Conservation (phyloP, 2,113 vertebrate genomes). For the Cromileptes altivelis region DNA sequence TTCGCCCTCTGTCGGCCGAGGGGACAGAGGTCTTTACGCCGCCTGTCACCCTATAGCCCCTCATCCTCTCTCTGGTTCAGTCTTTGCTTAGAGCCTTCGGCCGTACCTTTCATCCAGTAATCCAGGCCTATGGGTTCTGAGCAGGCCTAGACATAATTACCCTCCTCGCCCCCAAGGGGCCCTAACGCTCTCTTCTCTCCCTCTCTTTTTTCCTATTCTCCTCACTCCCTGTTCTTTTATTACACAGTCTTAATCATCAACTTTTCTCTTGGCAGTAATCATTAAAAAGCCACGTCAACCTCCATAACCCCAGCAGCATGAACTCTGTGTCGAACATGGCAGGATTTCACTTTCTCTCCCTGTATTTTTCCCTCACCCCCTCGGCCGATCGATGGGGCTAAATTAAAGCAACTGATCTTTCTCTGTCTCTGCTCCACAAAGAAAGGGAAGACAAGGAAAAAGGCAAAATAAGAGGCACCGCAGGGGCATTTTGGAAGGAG, state of each 20-base stretch:
- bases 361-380: constrained; percentile 47
- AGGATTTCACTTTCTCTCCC: constrained; percentile 86
- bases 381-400: background rate
- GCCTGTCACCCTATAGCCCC: constrained; percentile 30
- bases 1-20: constrained; percentile 61
- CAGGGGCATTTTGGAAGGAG: constrained; percentile 52
- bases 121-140: constrained; percentile 77
- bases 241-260: constrained; percentile 88
- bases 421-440: constrained; percentile 1
- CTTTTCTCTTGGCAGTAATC: constrained; percentile 90
- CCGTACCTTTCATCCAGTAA: constrained; percentile 75
- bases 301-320: constrained; percentile 81
- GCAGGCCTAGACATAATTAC: constrained; percentile 72
- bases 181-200: constrained; percentile 27
- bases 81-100: constrained; percentile 29
- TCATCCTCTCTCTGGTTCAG: constrained; percentile 15
- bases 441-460: background rate
- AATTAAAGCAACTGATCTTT: constrained; percentile 40
- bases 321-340: constrained; percentile 86
- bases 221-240: constrained; percentile 70
- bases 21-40: constrained; percentile 57
- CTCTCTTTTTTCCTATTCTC: constrained; percentile 56
- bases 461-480: constrained; percentile 30
- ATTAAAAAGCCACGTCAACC: constrained; percentile 72
- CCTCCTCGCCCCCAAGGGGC: constrained; percentile 46